Percentiles rank a stretch among this genome's conserved stretches.
Evolutionary conservation across 2,113 vertebrate genomes (phyloP).

Genomic region (Microcebus ravelobensis): DNA sequence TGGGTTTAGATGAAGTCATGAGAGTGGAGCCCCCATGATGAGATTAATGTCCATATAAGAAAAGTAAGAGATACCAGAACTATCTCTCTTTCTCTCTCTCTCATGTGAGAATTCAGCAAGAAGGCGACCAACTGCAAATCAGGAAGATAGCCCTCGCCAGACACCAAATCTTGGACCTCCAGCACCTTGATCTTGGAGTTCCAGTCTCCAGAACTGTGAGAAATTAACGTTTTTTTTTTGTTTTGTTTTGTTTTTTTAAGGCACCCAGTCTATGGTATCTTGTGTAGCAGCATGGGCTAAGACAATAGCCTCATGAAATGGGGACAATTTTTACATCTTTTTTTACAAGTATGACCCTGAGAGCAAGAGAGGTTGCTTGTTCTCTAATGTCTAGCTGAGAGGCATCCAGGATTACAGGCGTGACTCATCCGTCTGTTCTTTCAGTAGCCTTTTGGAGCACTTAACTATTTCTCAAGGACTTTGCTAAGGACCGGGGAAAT

Average conservation of each 20-base stretch:
- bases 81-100: background rate
- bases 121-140: background rate
- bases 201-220: background rate
- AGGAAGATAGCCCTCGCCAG: background rate
- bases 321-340: background rate
- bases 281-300: background rate
- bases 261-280: background rate
- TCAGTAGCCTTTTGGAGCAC: background rate
- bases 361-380: rapidly evolving
- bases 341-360: background rate
- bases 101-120: background rate
- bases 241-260: background rate
- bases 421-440: background rate
- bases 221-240: background rate
- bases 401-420: background rate
- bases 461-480: background rate
- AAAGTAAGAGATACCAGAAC: background rate
- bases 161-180: background rate
- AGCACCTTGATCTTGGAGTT: background rate
- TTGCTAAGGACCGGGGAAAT: background rate
- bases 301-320: background rate
- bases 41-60: background rate
- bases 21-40: background rate
- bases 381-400: background rate
- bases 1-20: background rate